Base-by-base conservation (phyloP, 92 coral and sea anemone genomes). In the Plumapathes pennacea region DNA sequence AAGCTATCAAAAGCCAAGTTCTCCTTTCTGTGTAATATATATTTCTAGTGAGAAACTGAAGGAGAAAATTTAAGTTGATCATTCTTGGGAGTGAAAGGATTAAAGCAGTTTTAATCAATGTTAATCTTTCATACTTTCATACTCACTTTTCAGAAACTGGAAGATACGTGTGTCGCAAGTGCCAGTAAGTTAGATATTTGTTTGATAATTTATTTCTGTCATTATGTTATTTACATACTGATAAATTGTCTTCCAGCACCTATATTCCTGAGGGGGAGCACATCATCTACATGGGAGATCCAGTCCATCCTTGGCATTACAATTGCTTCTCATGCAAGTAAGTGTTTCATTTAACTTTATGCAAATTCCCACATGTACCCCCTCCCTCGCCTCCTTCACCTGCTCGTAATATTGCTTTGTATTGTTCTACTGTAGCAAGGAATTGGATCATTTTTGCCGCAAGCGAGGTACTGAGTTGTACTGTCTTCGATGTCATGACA, bases 231-330 rank as follows among this genome's bases (percentile, higher is more conserved):
- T 6, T 54, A 27, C 42, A 31, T 21, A 29, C 38, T 11, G 10
- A 4, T 48, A 4, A 10, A 29, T 25, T 8, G n/a, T 22, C 38
- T 69, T 46, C 12, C 30, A 94, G 99, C 60, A 94, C 99, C 0
- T 94, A 94, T 28, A 94, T 94, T 32, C 99, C 99, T 11, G 99
- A 94, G 44, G 99, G 99, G 28, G 85, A 94, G 57, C 99, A 94
- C 68, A 81, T 94, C 32, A 67, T 94, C 96, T 89, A 94, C 76
- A 84, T 94, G 99, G 99, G 99, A 13, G 99, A 94, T 10, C 99
- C 99, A 2, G 99, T 94, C 4, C 99, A 94, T 52, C 99, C 99
- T 8, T 94, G 99, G 99, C 99, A 94, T 80, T 94, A 94, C 74
- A 94, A 89, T 71, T 94, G 99, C 78, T 94, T 84, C 50, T 64